Evolutionary conservation across 2,888 invertebrate species (phyloP).

Genomic region (Zaprionus bogoriensis): DNA sequence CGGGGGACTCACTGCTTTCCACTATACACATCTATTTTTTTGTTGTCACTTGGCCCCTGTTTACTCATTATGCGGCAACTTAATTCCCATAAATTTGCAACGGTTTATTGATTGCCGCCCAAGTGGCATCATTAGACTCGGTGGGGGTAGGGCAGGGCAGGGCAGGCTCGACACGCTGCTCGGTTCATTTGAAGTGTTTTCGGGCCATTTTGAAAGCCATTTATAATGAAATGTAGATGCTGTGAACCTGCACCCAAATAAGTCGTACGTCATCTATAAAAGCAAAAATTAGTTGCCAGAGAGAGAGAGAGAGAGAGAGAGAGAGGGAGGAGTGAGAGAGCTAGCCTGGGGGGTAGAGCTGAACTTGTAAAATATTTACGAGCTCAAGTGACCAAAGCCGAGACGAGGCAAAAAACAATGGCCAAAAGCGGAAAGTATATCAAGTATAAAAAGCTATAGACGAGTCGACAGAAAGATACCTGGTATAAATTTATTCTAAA

Average conservation of each 20-base stretch:
- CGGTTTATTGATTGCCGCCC: conserved; percentile 66
- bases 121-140: conserved; percentile 54
- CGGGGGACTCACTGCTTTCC: neutral
- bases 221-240: conserved; percentile 76
- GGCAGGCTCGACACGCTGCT: conserved; percentile 20
- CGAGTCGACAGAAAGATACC: no score
- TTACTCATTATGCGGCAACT: conserved; percentile 47
- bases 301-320: conserved; percentile 9
- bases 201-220: conserved; percentile 74
- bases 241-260: conserved; percentile 51
- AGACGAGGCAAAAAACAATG: conserved; percentile 48
- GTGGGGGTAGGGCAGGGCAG: neutral
- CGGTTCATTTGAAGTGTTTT: conserved; percentile 61
- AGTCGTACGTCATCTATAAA: conserved; percentile 73
- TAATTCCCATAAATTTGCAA: conserved; percentile 68
- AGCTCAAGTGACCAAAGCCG: conserved; percentile 63
- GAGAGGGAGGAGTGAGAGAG: neutral
- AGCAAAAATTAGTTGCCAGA: conserved; percentile 63
- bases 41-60: conserved; percentile 14
- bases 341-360: conserved; percentile 13
- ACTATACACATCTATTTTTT: neutral
- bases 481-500: no score
- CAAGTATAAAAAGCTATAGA: no score
- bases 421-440: conserved; percentile 64
- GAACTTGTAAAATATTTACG: conserved; percentile 78